Conservation (phyloP, 92 coral and sea anemone species). For the Pocillopora grandis region DNA sequence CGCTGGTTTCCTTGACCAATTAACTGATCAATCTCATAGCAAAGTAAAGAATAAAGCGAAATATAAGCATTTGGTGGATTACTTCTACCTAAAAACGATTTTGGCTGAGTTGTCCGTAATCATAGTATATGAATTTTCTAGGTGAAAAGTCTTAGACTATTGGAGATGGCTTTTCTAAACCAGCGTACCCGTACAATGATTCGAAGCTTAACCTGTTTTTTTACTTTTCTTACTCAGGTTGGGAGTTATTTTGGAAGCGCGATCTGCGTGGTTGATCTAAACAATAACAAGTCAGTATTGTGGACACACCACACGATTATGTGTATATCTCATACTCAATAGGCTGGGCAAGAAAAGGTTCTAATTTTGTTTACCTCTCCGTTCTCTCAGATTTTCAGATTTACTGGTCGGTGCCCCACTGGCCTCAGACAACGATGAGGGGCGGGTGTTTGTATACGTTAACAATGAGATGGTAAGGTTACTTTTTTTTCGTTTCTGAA, state of each 20-base stretch:
- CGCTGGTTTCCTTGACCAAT: too few relatives aligned
- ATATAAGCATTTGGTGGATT: too few relatives aligned
- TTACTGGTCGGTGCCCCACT: constrained; percentile 88
- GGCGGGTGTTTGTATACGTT: constrained; percentile 80
- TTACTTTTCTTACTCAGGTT: constrained; percentile 33
- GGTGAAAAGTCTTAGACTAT: too few relatives aligned
- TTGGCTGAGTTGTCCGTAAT: too few relatives aligned
- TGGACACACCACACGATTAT: too few relatives aligned
- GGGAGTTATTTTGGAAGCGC: constrained; percentile 78
- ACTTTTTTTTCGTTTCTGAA: not conserved
- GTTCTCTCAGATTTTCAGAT: constrained; percentile 69
- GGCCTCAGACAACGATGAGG: constrained; percentile 65
- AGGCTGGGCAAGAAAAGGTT: not conserved
- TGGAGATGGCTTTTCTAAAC: too few relatives aligned
- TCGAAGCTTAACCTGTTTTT: not conserved
- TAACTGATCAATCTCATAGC: too few relatives aligned
- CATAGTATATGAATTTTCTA: too few relatives aligned
- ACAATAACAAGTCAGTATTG: constrained; percentile 55
- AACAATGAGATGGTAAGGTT: constrained; percentile 65
- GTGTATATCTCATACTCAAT: not conserved
- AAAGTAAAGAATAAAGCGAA: too few relatives aligned
- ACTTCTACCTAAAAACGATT: too few relatives aligned
- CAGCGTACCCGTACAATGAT: too few relatives aligned
- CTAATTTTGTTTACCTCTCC: not conserved
- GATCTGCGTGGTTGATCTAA: constrained; percentile 74